Evolutionary conservation across 2,797 vertebrate species (phyloP).

Genomic region (Ptychobarbus kaznakovi): DNA sequence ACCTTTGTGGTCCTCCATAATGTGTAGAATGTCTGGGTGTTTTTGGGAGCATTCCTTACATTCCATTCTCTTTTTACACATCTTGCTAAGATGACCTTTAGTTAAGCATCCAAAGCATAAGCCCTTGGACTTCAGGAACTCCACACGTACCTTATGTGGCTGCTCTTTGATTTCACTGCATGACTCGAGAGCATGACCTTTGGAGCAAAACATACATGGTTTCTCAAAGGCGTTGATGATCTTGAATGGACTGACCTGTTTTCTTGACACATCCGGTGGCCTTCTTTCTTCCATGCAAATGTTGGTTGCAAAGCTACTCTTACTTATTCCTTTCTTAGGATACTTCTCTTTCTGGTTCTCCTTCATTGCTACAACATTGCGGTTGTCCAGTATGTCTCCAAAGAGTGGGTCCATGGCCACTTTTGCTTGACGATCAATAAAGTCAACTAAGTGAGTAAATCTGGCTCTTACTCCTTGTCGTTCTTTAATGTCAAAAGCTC

Average conservation of each 20-base stretch:
- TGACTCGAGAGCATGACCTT: not conserved
- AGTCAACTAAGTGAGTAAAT: constrained; percentile 27
- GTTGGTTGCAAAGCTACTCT: constrained; percentile 19
- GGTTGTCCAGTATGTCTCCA: constrained; percentile 24
- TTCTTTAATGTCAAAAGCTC: constrained; percentile 39
- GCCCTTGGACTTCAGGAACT: constrained; percentile 17
- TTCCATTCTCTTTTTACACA: constrained; percentile 12
- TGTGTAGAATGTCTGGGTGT: no score
- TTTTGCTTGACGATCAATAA: constrained; percentile 32
- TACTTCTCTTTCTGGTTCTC: not conserved
- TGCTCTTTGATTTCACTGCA: constrained; percentile 17
- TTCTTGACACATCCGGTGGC: not conserved
- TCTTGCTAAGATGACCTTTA: constrained; percentile 42
- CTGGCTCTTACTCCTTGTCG: constrained; percentile 1
- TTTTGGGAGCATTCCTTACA: no score
- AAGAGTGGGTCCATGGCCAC: constrained; percentile 39
- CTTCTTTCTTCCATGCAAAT: not conserved
- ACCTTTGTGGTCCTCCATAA: not conserved
- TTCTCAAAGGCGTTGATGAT: constrained; percentile 8
- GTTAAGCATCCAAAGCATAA: constrained; percentile 51
- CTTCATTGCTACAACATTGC: not conserved
- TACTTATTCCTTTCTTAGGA: not conserved
- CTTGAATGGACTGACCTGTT: not conserved
- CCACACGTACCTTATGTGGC: constrained; percentile 1
- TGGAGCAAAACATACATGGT: constrained; percentile 24